A percentile compares a stretch with the other conserved stretches of the same genome.
phyloP scores from a whole-genome alignment of 2,113 vertebrate genomes.

The Eulemur macaco region DNA sequence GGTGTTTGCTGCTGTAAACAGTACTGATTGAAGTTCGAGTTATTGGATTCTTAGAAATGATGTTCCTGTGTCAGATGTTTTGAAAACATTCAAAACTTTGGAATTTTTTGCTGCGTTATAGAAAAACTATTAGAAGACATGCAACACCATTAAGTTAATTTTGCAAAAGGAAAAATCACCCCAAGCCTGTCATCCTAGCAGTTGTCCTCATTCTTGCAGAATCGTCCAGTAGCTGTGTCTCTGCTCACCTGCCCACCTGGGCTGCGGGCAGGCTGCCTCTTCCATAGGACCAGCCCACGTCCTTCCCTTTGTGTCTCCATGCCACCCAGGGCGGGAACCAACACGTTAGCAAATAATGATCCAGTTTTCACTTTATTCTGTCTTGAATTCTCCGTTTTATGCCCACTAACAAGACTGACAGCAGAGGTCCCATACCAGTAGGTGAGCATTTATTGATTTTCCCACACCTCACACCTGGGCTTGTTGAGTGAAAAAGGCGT shows the following conservation, averaged over 20 bases:
- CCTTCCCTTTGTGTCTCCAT: neutral
- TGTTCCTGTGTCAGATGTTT: neutral
- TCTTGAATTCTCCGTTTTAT: neutral
- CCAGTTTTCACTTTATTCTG: neutral
- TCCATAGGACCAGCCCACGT: neutral
- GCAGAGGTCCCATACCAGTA: neutral
- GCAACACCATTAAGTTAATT: neutral
- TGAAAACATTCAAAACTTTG: neutral
- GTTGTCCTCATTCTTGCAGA: neutral
- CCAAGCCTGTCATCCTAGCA: no score
- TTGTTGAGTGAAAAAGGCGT: neutral
- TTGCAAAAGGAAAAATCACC: neutral
- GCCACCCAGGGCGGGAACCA: neutral
- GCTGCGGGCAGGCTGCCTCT: neutral
- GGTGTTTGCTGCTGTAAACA: neutral
- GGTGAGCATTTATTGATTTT: neutral
- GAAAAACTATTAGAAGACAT: neutral
- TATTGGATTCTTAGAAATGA: neutral
- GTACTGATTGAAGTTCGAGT: neutral
- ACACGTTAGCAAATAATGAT: neutral
- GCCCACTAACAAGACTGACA: neutral
- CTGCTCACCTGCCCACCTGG: neutral
- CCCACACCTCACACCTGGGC: neutral
- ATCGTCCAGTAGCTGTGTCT: neutral
- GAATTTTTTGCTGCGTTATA: neutral